Evolutionary conservation across 2,888 invertebrate genomes (phyloP), one percentile per base, ranked within the genome.

Genomic region (Drosophila acutilabella): DNA sequence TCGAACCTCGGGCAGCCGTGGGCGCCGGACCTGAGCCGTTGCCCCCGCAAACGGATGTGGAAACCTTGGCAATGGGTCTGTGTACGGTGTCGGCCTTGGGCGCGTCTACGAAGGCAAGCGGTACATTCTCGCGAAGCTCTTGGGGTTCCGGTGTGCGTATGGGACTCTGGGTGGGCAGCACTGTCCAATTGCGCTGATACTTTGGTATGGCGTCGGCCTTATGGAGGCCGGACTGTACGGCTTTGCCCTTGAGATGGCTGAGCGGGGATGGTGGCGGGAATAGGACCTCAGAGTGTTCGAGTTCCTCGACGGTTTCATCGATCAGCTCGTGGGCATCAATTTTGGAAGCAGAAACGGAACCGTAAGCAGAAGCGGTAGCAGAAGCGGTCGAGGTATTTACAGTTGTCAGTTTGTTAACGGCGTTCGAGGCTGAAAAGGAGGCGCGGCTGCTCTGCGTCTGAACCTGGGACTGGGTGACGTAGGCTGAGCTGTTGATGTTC

Each of bases 171-270:
- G 94, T 94, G 62, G 93, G 93, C 71, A 94, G 90, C 80, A 93
- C 93, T 70, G 94, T 94, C 90, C 95, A 93, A 89, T 95, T 94
- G 90, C 94, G 93, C 92, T 95, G 95, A 89, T 95, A 95, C 62
- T 94, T 92, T 8, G 95, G 95, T 87, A 95, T 93, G 86, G 92
- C 93, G 78, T 94, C 94, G 16, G 95, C 94, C 91, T 94, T 94
- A 65, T 94, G 94, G 74, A 95, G 92, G 64, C 94, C 94, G 60
- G 94, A 93, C 80, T 93, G 92, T 58, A 90, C 79, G 79, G 88
- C 70, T 76, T 90, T 91, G 60, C 81, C 81, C 66, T 90, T 90
- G 11, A 90, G 84, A 61, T 91, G 91, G 71, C 90, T 91, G 57
- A 91, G 88, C 80, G 92, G 92, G 80, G 91, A 91, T 70, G 92